Base-by-base conservation (phyloP, 2,888 invertebrate species). In the Ormyrus rosae region DNA sequence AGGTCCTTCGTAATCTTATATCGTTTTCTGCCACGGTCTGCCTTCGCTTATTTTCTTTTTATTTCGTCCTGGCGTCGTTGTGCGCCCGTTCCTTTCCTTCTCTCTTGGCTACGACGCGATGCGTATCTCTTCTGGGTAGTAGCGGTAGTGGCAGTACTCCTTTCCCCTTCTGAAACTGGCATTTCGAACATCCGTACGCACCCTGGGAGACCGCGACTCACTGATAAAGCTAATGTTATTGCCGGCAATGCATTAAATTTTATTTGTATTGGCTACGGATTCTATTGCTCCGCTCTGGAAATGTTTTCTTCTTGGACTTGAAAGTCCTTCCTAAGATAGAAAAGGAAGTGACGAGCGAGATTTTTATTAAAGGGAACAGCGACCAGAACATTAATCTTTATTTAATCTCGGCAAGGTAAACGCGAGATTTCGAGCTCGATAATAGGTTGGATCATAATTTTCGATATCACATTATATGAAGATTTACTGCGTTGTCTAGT, bases 151-250 rank as follows among this genome's bases (percentile, higher is more conserved):
- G 34, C 6, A n/a, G 8, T 11, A 11, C 11, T 46, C 7, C 11
- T 55, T 4, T 13, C 6, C 5, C 55, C n/a, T 9, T n/a, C 19
- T 34, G 13, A 50, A 50, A 34, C n/a, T 13, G 45, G 19, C 19
- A 46, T 10, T 46, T 11, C n/a, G 55, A 53, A 8, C 13, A 53
- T 67, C 58, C 51, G 45, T 61, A 48, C 61, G 10, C 51, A 61
- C 34, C 34, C 19, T 46, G 34, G 11, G 45, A 45, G n/a, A 45
- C 64, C 46, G 6, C 5, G 10, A 34, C 34, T 10, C 58, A 56
- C 82, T 82, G 83, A 85, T 85, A 84, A 84, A 85, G 82, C 83
- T 85, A 84, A 86, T 84, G 83, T 83, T 83, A 85, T 85, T 84
- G 82, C 81, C 80, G 77, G 81, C 82, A 85, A 85, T 83, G 82